These are phyloP conservation scores for Netelia inedita DNA, from an alignment of 2,888 invertebrate genomes.

Conservation along the genomic window DNA sequence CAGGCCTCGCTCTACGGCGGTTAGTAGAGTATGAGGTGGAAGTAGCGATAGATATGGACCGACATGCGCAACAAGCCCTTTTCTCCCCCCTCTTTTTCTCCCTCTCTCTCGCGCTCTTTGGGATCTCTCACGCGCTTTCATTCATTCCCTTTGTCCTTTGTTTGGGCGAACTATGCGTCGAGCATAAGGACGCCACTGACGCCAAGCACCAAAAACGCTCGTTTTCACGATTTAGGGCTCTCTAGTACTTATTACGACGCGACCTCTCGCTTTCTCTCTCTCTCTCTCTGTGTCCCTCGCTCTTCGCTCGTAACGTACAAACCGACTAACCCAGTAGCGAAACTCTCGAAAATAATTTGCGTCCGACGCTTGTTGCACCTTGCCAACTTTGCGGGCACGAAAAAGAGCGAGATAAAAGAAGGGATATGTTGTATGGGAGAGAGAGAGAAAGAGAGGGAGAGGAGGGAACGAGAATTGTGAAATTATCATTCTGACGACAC, in stretches of 20 bases:
- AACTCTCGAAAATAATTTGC: conserved; percentile 76
- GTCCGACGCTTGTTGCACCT: conserved; percentile 51
- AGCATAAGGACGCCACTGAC: conserved; percentile 41
- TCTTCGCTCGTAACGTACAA: conserved; percentile 39
- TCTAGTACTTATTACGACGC: neutral
- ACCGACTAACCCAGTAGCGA: conserved; percentile 79
- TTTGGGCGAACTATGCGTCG: conserved; percentile 74
- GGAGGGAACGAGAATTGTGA: neutral
- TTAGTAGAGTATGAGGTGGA: conserved; percentile 36
- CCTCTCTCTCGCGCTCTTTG: conserved; percentile 6
- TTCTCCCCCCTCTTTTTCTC: conserved; percentile 15
- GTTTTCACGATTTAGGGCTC: conserved; percentile 5
- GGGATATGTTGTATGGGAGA: neutral
- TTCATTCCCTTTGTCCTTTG: conserved; percentile 74
- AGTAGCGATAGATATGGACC: conserved; percentile 17
- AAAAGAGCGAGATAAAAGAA: neutral
- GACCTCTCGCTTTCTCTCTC: neutral
- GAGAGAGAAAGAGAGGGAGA: neutral
- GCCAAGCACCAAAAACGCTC: neutral
- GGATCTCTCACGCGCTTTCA: conserved; percentile 31
- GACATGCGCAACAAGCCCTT: conserved; percentile 77
- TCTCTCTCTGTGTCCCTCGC: conserved; percentile 35
- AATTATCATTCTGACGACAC: conserved; percentile 22
- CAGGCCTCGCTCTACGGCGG: conserved; percentile 13
- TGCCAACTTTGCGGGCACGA: conserved; percentile 51